Evolutionary conservation across 2,797 vertebrate genomes (phyloP), one percentile per base, ranked within the genome.

Genomic region (Morelia viridis): DNA sequence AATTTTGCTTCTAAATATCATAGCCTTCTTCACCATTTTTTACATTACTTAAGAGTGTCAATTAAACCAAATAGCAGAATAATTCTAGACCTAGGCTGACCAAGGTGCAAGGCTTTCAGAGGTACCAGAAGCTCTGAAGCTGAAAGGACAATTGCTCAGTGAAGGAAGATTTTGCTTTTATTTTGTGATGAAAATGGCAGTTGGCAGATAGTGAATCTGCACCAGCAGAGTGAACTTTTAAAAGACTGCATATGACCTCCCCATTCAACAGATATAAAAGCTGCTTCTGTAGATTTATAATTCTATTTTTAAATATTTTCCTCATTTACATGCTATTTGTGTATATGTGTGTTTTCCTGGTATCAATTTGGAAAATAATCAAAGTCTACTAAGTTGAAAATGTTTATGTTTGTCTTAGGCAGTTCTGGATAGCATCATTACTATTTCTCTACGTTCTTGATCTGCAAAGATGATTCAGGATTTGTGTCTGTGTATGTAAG

Each of bases 281-380:
- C 53, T 90, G 24, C 6, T 76, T 31, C 53, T 62, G 50, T 57
- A 80, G 9, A 46, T 83, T 46, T 85, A 57, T 89, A 86, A 71
- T 89, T 71, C 12, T 22, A 71, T 22, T 76, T 86, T 80, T 22
- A 53, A 90, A 90, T 92, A 57, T 62, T 80, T 92, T 87, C 57
- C 58, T 80, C 84, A 90, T 62, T 83, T 80, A 90, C n/a, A 62
- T 80, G 88, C 57, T 68, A 76, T 50, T 5, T 35, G 17, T 76
- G 35, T 41, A 10, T 41, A 7, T 8, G 71, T 10, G 35, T 8
- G 6, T 10, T 58, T 92, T 89, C 76, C 15, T 71, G 31, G 22
- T 10, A 87, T 86, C 57, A 15, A 35, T 19, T 87, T 4, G 87
- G 88, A 62, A 87, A 87, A 68, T 87, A 11, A n/a, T 31, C 41